These are phyloP conservation scores for Brachystomella parvula DNA, from an alignment of 1,140 invertebrate species.

Conservation along the genomic window DNA sequence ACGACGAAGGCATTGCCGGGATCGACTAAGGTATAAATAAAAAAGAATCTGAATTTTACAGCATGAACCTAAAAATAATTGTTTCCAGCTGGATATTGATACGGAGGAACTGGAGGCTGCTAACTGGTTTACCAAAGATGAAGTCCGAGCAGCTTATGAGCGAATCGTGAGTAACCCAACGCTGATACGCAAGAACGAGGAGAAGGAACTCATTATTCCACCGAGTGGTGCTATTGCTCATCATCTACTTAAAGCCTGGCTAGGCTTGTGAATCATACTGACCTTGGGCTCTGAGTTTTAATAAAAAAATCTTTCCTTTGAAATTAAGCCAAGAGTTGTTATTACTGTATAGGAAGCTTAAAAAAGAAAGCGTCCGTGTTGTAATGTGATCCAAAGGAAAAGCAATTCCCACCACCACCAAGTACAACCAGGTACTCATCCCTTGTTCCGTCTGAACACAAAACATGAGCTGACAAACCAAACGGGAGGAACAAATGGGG, in stretches of 20 bases:
- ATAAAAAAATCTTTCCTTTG: background rate
- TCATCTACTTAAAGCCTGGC: constrained; percentile 48
- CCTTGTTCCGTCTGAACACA: constrained; percentile 11
- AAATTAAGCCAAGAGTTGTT: background rate
- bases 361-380: constrained; percentile 15
- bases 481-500: constrained; percentile 31
- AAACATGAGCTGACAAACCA: constrained; percentile 21
- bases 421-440: constrained; percentile 17
- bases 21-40: constrained; percentile 28
- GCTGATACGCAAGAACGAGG: constrained; percentile 26
- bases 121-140: constrained; percentile 49
- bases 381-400: constrained; percentile 36
- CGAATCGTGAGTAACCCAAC: constrained; percentile 41
- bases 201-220: constrained; percentile 45
- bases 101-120: constrained; percentile 50
- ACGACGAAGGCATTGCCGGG: constrained; percentile 41
- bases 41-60: background rate
- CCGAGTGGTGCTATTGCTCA: constrained; percentile 50
- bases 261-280: constrained; percentile 9
- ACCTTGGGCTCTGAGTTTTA: background rate
- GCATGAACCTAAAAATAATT: background rate
- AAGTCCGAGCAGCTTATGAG: constrained; percentile 43
- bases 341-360: background rate
- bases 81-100: constrained; percentile 46
- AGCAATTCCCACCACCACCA: constrained; percentile 36